phyloP scores from a whole-genome alignment of 53 echinoderm and acorn worm genomes.

The Apostichopus leukothele region DNA sequence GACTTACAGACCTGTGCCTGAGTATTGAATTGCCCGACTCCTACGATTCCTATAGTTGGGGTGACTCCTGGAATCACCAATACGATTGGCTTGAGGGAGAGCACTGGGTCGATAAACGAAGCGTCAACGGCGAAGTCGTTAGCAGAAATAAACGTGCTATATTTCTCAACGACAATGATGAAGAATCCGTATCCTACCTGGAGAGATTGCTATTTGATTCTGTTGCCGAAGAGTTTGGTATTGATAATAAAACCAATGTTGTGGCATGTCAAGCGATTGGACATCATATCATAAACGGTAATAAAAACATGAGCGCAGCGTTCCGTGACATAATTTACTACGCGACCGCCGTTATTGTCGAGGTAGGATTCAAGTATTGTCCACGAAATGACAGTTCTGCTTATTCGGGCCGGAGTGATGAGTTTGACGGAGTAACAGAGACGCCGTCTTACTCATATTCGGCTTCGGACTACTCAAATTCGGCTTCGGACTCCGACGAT shows the following conservation, averaged over 20 bases:
- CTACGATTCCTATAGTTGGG: not conserved
- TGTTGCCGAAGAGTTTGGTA: constrained; percentile 10
- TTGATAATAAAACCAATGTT: not conserved
- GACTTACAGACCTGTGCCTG: constrained; percentile 1
- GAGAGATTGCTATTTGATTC: not conserved
- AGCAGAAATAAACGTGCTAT: not conserved
- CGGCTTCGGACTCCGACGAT: not conserved
- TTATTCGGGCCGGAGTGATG: not conserved
- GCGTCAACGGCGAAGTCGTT: not conserved
- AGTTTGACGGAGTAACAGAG: not conserved
- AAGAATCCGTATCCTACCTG: not conserved
- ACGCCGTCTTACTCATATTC: not conserved
- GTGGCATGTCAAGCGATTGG: constrained; percentile 13
- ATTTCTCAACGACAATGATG: not conserved
- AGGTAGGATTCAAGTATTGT: constrained; percentile 12
- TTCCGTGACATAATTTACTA: constrained; percentile 18
- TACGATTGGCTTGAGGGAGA: constrained; percentile 19
- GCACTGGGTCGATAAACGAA: not conserved
- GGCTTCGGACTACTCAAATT: not conserved
- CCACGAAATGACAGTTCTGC: not conserved
- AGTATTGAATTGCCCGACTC: not conserved
- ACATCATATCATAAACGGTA: not conserved
- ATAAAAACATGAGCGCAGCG: not conserved
- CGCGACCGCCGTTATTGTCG: not conserved
- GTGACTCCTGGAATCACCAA: not conserved